Base-by-base conservation (phyloP, 2,888 invertebrate species). In the Podabrus alpinus region DNA sequence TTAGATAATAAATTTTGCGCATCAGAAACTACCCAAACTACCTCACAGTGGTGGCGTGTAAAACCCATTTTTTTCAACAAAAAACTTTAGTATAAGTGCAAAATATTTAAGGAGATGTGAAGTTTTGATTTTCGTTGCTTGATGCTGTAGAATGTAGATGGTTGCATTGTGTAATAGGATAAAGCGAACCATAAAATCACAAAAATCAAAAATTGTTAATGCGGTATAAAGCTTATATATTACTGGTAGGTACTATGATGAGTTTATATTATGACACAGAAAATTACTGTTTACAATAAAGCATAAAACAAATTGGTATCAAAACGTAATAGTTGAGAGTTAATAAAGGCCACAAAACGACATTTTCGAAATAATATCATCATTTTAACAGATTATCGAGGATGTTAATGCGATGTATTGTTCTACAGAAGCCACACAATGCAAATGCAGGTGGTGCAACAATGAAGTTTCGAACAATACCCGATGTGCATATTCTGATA, bases 401-500 rank as follows among this genome's bases (percentile, higher is more conserved):
- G 78, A 81, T 81, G 81, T 82, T 82, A 82, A 82, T 82, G 79
- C 81, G 77, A 80, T 79, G 79, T 80, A 82, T 82, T 82, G 82
- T 82, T 81, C 79, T 79, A 74, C 80, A 77, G 77, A 79, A 79
- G 81, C 80, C 80, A 79, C 81, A 80, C 81, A 79, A 80, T 80
- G 74, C 78, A 75, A 79, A 75, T 78, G 77, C 75, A 76, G 79
- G 77, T 79, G 77, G 78, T 78, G 79, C 77, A 79, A 80, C 79
- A 78, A 80, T 79, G 79, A 77, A 76, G 75, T 73, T 77, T 73
- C 73, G 77, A 83, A 83, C 82, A 82, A 83, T 83, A 78, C 80
- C 77, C 82, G 84, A 84, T 84, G 82, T 83, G 81, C 83, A 82
- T 82, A 81, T 82, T 82, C 77, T 83, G 84, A 84, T 84, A 84